Evolutionary conservation across 2,113 vertebrate species (phyloP).

Genomic region (Seriola rivoliana): DNA sequence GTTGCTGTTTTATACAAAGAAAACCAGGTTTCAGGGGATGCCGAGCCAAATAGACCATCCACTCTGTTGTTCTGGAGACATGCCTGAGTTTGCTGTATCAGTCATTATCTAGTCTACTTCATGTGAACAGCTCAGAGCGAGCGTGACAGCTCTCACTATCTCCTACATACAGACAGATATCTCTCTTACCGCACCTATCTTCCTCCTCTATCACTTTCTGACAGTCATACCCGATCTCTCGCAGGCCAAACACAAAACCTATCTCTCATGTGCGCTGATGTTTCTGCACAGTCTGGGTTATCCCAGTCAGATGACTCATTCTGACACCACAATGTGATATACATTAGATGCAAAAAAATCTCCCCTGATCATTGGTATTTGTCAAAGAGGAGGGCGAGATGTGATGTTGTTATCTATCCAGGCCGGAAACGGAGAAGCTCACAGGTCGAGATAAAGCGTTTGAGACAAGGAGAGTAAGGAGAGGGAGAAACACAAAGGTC

Average conservation of each 20-base stretch:
- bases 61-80: slow-evolving; percentile 40
- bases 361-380: slow-evolving; percentile 20
- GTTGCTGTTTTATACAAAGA: background rate
- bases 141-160: slow-evolving; percentile 36
- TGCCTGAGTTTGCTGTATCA: slow-evolving; percentile 15
- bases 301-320: background rate
- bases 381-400: slow-evolving; percentile 10
- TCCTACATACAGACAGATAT: slow-evolving; percentile 1
- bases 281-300: slow-evolving; percentile 14
- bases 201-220: slow-evolving; percentile 1
- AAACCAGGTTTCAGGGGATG: slow-evolving; percentile 7
- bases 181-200: background rate
- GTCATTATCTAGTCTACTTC: slow-evolving; percentile 55
- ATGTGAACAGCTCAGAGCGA: slow-evolving; percentile 37
- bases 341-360: slow-evolving; percentile 24
- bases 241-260: background rate
- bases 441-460: slow-evolving; percentile 24
- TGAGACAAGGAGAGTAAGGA: background rate
- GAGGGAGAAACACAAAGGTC: background rate
- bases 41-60: background rate
- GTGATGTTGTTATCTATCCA: slow-evolving; percentile 24
- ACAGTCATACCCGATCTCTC: slow-evolving; percentile 4
- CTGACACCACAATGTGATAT: slow-evolving; percentile 13
- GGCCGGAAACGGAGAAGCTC: background rate
- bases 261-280: slow-evolving; percentile 1